Base-by-base conservation (phyloP, 2,113 vertebrate species). In the Tyto alba region DNA sequence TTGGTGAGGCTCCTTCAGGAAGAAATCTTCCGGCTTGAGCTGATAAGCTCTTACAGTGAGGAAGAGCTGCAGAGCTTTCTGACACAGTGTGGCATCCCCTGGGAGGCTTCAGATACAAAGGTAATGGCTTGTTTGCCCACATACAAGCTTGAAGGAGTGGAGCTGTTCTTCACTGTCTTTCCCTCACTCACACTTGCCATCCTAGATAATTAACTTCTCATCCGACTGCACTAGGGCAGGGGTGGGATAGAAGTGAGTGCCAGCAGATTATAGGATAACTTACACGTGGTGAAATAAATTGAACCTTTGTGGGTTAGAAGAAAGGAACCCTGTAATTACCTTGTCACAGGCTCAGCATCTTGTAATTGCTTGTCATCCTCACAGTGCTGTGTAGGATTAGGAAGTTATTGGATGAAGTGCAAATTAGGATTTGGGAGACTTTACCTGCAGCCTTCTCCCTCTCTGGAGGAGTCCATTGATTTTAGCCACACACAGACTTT, bases 1-100 rank as follows among this genome's bases (percentile, higher is more conserved):
- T 96, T 99, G 97, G 98, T 99, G 79, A 98, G 98, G 85, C 98
- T 99, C 48, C 98, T 99, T 82, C 99, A 99, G 64, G 99, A 99
- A 20, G 99, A 99, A 6, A 81, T 95, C 53, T 98, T 99, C 83
- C 99, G 97, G 84, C 98, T 99, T 9, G 98, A 99, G 84, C 97
- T 98, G 74, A 94, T 99, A 57, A 97, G 98, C 82, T 98, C 98
- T 77, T 99, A 99, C 85, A 98, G 95, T 10, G 96, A 98, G 71
- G 97, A 98, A 15, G 98, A 99, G 93, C 98, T 99, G 62, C 98
- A 69, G 92, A 89, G 89, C 20, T 97, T 99, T 26, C 97, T 99
- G 88, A 94, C 97, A 12, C 97, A 97, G 60, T 99, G 99, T 64
- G 97, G 96, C 32, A 95, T 98, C 34, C 98, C 95, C 62, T 96